Base-by-base conservation (phyloP, 2,113 vertebrate genomes). In the Columba janthina region DNA sequence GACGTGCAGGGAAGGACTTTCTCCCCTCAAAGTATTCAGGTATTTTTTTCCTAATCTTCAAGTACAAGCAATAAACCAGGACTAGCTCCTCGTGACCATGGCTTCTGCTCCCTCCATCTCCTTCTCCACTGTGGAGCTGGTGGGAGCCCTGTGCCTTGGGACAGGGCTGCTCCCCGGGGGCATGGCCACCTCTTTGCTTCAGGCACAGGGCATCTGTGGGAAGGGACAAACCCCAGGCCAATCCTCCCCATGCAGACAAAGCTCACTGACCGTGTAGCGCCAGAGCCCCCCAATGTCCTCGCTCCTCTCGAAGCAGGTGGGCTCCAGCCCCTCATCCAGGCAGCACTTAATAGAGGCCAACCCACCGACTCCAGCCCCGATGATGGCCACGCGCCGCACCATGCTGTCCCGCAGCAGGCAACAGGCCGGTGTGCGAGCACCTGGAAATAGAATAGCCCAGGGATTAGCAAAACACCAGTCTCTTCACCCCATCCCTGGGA, bases 211-310 rank as follows among this genome's bases (percentile, higher is more conserved):
- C 17, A 28, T 29, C 28, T 1, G 0, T 72, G 57, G 69, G n/a
- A 85, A 11, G 71, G 82, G 9, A 58, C 31, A 75, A 78, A 78
- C 16, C 12, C 4, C 8, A 42, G 44, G 20, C 15, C 51, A 77
- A 25, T 65, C 57, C 7, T 53, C 42, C 50, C 73, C 2, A 0
- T 0, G 1, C 10, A 44, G 65, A 48, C 61, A 36, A 58, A 15
- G 42, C 20, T 42, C 70, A 98, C 98, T 89, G 72, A 99, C 99
- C 79, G 97, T 97, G 89, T 98, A 99, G 69, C 92, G 98, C 99
- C 99, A 99, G 17, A 99, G 38, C 26, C 99, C 99, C 0, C 98
- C 99, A n/a, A 99, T 98, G 97, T 98, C 98, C 65, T 98, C 72
- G 6, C 96, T 98, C 90, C 96, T 98, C 95, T 99, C 99, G 5